Percentiles rank a stretch among this genome's conserved stretches.
Conservation (phyloP, 1,140 invertebrate genomes). For the Drosophila pectinifera region DNA sequence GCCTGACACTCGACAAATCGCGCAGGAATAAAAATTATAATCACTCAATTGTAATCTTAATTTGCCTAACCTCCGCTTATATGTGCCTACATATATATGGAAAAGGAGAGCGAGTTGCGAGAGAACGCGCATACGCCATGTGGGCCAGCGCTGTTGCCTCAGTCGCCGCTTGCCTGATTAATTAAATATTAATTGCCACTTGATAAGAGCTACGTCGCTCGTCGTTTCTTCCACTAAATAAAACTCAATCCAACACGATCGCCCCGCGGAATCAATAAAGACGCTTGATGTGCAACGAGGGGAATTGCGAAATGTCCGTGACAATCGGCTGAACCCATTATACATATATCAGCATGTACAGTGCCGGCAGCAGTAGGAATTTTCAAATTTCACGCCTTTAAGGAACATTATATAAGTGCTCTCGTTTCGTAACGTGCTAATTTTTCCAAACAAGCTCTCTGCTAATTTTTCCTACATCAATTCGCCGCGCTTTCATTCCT, state of each 20-base stretch:
- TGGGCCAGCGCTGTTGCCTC: conserved; percentile 28
- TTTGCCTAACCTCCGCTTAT: conserved; percentile 59
- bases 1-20: conserved; percentile 78
- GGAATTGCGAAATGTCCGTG: conserved; percentile 16
- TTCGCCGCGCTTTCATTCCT: conserved; percentile 15
- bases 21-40: conserved; percentile 78
- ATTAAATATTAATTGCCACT: conserved; percentile 84
- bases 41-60: conserved; percentile 60
- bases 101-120: conserved; percentile 13
- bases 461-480: background rate
- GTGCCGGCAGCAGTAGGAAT: background rate
- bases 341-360: background rate
- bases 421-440: conserved; percentile 19
- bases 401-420: conserved; percentile 15
- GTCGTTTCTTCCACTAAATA: conserved; percentile 40
- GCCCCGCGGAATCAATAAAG: background rate
- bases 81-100: background rate
- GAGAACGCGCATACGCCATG: conserved; percentile 59
- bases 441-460: background rate
- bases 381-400: conserved; percentile 21
- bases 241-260: conserved; percentile 28
- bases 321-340: conserved; percentile 7
- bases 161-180: conserved; percentile 60
- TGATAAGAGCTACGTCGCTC: conserved; percentile 62
- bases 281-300: background rate